Evolutionary conservation across 2,888 invertebrate genomes (phyloP).

Genomic region (Cataglyphis altisquamis): DNA sequence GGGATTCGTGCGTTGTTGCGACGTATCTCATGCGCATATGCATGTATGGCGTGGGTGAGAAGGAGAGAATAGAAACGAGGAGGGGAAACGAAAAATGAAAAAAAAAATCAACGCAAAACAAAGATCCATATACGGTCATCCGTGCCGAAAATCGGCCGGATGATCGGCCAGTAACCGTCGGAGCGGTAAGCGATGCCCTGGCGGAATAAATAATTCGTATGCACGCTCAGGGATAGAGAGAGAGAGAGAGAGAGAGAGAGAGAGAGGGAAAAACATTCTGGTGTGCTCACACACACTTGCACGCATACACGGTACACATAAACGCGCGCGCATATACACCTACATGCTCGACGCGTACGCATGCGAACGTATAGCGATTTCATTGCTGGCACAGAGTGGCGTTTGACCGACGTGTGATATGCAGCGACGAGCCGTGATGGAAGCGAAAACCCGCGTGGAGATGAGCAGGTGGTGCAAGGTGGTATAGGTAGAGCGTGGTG

Average conservation of each 20-base stretch:
- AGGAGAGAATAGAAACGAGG: constrained; percentile 50
- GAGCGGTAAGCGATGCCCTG: constrained; percentile 74
- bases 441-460: constrained; percentile 63
- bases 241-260: constrained; percentile 30
- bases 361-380: constrained; percentile 78
- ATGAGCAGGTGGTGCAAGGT: constrained; percentile 70
- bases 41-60: constrained; percentile 4
- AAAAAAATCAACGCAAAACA: constrained; percentile 65
- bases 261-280: background rate
- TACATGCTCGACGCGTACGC: constrained; percentile 68
- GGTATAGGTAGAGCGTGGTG: constrained; percentile 68
- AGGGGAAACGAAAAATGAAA: constrained; percentile 26
- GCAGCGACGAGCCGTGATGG: constrained; percentile 78
- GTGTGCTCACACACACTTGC: constrained; percentile 1
- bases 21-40: background rate
- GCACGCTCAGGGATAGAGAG: constrained; percentile 65
- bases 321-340: constrained; percentile 11
- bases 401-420: constrained; percentile 85
- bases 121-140: constrained; percentile 72
- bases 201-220: constrained; percentile 84
- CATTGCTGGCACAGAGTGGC: constrained; percentile 82
- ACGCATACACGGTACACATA: background rate
- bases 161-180: constrained; percentile 72
- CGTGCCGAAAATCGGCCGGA: constrained; percentile 76
- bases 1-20: constrained; percentile 16